A percentile compares a stretch with the other conserved stretches of the same genome.
These are phyloP conservation scores for Graphium colonna DNA, from an alignment of 2,888 invertebrate genomes.

Conservation along the genomic window DNA sequence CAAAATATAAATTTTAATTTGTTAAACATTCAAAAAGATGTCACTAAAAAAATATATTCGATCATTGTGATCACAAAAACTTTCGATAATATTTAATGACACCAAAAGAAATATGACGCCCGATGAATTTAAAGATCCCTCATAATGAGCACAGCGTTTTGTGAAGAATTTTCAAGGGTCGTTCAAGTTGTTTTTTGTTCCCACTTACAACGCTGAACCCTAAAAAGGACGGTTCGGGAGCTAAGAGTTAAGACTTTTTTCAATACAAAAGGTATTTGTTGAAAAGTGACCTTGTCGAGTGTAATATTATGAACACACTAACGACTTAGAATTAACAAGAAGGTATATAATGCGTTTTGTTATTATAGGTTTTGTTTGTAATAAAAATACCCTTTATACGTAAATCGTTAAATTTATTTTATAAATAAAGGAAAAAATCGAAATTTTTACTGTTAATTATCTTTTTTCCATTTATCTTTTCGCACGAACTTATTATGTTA, in stretches of 20 bases:
- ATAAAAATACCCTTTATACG: no score
- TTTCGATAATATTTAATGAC: no score
- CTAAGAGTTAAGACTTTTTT: constrained; percentile 12
- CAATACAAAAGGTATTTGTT: constrained; percentile 14
- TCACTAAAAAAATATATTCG: no score
- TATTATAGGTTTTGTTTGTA: background rate
- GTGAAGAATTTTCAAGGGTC: constrained; percentile 19
- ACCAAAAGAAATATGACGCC: background rate
- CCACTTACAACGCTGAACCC: constrained; percentile 15
- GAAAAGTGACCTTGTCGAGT: constrained; percentile 18
- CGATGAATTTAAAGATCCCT: background rate
- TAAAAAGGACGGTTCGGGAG: constrained; percentile 16
- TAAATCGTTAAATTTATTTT: background rate
- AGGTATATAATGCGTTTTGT: background rate
- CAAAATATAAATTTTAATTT: background rate
- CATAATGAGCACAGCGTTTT: constrained; percentile 11
- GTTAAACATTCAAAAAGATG: background rate
- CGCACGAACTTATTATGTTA: no score
- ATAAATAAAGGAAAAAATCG: no score
- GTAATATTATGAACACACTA: constrained; percentile 2
- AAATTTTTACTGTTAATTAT: no score
- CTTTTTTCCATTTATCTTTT: no score
- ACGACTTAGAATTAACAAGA: constrained; percentile 10
- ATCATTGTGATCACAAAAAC: no score
- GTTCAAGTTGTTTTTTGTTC: constrained; percentile 22